Base-by-base conservation (phyloP, 2,888 invertebrate genomes). In the Dinocampus coccinellae region DNA sequence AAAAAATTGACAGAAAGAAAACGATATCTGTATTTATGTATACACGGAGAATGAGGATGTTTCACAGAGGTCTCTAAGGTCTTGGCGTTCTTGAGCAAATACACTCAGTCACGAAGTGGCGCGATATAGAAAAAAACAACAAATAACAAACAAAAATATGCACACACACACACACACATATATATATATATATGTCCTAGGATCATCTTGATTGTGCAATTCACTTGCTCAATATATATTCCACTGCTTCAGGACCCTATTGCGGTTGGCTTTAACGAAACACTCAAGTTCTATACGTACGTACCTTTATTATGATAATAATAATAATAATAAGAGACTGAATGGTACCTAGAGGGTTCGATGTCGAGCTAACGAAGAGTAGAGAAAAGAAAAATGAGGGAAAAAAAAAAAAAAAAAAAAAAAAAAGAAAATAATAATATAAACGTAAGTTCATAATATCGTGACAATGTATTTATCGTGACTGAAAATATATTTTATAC, bases 31-130 rank as follows among this genome's bases (percentile, higher is more conserved):
- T 39, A 13, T 39, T 1, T 10, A 13, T 39, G n/a, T 47, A 47
- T 47, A 16, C 1, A 36, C 1, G 16, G 16, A 47, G 16, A 47
- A 47, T 47, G 47, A 47, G 47, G 47, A 47, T 47, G 47, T 47
- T 47, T n/a, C 16, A 47, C 16, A 65, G 39, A 72, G 68, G 71
- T 64, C 70, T 61, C 26, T 53, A 33, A 53, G 66, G 63, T 68
- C 62, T 73, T 69, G 22, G 66, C 69, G 69, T 70, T 73, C 72
- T 85, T 86, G 84, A 85, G 83, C 84, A 86, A 87, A 87, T 86
- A 87, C 85, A 77, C 72, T 57, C 69, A 86, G 87, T 87, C 87
- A 87, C 87, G 87, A 87, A 83, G 83, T 85, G 80, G 82, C 78
- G 47, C 47, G 47, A 73, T 58, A 53, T 58, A 13, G 9, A 29